A percentile compares a stretch with the other conserved stretches of the same genome.
Evolutionary conservation across 2,113 vertebrate genomes (phyloP).

Genomic region (Mugil cephalus): DNA sequence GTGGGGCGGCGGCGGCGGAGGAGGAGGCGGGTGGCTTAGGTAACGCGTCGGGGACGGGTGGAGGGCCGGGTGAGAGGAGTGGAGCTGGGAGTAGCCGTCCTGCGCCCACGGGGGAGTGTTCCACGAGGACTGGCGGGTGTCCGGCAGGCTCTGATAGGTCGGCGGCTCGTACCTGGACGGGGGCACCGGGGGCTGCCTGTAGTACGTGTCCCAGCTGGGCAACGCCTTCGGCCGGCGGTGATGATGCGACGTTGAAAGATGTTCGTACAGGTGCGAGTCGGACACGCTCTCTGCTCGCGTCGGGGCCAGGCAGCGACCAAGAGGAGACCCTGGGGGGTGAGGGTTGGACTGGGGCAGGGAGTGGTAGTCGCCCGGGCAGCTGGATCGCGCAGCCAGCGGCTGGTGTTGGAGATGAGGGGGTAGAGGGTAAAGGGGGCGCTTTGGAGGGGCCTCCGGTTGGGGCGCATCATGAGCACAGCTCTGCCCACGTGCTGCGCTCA

Average conservation of each 20-base stretch:
- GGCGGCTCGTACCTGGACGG: constrained; percentile 86
- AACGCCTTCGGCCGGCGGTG: constrained; percentile 86
- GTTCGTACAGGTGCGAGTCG: constrained; percentile 91
- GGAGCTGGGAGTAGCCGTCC: constrained; percentile 79
- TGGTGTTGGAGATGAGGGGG: constrained; percentile 91
- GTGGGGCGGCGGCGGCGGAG: constrained; percentile 74
- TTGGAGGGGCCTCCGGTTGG: constrained; percentile 88
- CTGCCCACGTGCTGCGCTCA: constrained; percentile 85
- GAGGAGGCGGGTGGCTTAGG: constrained; percentile 62
- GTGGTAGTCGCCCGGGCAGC: constrained; percentile 91
- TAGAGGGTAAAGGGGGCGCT: constrained; percentile 87
- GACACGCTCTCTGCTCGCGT: constrained; percentile 91
- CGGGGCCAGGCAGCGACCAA: constrained; percentile 88
- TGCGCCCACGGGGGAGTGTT: constrained; percentile 74
- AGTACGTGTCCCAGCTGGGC: constrained; percentile 89
- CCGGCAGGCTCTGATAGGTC: constrained; percentile 91
- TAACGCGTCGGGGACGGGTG: constrained; percentile 68
- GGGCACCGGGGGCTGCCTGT: constrained; percentile 84
- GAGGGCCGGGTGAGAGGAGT: constrained; percentile 79
- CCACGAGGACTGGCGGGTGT: constrained; percentile 90
- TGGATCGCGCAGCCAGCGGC: constrained; percentile 84
- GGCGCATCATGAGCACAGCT: constrained; percentile 89
- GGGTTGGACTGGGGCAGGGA: constrained; percentile 75
- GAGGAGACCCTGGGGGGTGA: constrained; percentile 84
- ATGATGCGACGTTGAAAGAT: constrained; percentile 86